phyloP scores from a whole-genome alignment of 2,888 invertebrate species.

The Danaus chrysippus region DNA sequence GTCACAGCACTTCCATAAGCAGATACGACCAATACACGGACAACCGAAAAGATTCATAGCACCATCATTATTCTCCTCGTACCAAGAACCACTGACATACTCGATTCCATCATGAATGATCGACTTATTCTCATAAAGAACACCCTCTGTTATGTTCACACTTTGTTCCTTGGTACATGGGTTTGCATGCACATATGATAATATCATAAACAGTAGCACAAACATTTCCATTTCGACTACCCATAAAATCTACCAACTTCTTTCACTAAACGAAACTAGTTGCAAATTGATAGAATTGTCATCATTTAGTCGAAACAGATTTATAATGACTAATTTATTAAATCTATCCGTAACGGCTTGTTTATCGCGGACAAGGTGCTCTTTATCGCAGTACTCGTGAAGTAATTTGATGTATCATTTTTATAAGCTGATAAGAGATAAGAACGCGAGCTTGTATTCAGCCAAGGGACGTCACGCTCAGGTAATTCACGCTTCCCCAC shows the following conservation, averaged over 20 bases:
- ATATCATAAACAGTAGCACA: constrained; percentile 31
- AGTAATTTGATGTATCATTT: constrained; percentile 70
- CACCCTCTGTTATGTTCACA: constrained; percentile 57
- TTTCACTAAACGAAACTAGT: constrained; percentile 3
- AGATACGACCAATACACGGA: constrained; percentile 58
- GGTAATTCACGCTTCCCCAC: constrained; percentile 35
- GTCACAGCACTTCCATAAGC: constrained; percentile 63
- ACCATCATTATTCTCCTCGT: constrained; percentile 45
- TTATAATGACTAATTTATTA: constrained; percentile 38
- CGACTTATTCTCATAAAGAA: constrained; percentile 47
- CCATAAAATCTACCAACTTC: neutral
- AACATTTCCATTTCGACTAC: constrained; percentile 26
- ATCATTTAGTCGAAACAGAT: constrained; percentile 20
- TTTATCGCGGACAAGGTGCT: constrained; percentile 53
- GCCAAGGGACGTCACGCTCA: constrained; percentile 32
- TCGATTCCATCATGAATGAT: constrained; percentile 53
- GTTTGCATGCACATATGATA: constrained; percentile 20
- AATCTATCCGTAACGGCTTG: constrained; percentile 41
- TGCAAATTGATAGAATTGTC: constrained; percentile 1
- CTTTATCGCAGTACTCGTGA: constrained; percentile 59
- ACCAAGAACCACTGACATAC: constrained; percentile 53
- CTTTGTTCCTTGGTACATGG: constrained; percentile 56
- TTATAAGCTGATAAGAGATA: constrained; percentile 59
- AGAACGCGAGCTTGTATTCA: constrained; percentile 37
- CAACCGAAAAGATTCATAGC: constrained; percentile 47